Base-by-base conservation (phyloP, 2,113 vertebrate species). In the Cricetomys ansorgei region DNA sequence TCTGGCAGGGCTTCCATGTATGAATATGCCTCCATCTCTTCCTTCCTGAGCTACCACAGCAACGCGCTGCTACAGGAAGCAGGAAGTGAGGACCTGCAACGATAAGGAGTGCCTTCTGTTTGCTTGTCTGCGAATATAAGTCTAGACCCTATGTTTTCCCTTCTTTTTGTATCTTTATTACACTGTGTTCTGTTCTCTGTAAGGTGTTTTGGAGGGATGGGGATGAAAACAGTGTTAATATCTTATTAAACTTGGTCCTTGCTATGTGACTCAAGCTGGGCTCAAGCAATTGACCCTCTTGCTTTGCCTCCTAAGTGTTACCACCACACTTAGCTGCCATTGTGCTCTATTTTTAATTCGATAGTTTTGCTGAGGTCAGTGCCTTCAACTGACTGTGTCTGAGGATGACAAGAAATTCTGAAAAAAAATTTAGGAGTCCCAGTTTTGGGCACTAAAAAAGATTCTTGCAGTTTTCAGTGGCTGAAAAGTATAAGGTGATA, bases 361-460 rank as follows among this genome's bases (percentile, higher is more conserved):
- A 86, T 17, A 72, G 62, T 53, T 96, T 95, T 88, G 43, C 88
- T 92, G 45, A 73, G 17, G 34, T 96, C 43, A 69, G 40, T 77
- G 57, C 91, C 83, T 43, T 50, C 90, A 93, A 88, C 15, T 70
- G 45, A 48, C 96, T 89, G 15, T 79, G 29, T 81, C 55, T 86
- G 43, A 69, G 70, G 91, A 89, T 40, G 83, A 70, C 1, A 62
- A 29, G 34, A 43, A 29, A 79, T 88, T 94, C 43, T 69, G 79
- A 53, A 79, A 95, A 81, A 3, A 40, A 53, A 65, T 94, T 27
- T 3, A 65, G 62, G 55, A 93, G 88, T 95, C 29, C 31, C 73
- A 55, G 21, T 92, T 96, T 88, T 67, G 93, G 80, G 25, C 80
- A 96, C 43, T 79, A 94, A 95, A 88, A 73, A 62, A 92, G 45